Evolutionary conservation across 2,797 vertebrate genomes (phyloP).

Genomic region (Thaleichthys pacificus): DNA sequence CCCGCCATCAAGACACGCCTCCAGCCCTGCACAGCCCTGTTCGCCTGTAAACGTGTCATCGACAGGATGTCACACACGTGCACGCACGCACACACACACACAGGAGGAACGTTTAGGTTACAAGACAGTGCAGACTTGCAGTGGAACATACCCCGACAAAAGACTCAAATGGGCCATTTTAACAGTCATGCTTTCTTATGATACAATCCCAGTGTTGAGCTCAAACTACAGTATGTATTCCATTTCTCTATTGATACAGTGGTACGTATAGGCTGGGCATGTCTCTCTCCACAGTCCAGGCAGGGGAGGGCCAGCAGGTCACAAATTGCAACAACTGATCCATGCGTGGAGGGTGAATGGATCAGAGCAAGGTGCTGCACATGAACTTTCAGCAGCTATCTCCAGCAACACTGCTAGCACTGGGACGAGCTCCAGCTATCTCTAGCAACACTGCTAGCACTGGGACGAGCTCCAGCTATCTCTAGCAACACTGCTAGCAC

Average conservation of each 20-base stretch:
- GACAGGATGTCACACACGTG: slow-evolving; percentile 66
- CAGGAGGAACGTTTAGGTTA: neutral
- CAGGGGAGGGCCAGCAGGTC: slow-evolving; percentile 3
- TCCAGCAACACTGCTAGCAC: slow-evolving; percentile 1
- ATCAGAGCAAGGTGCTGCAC: neutral
- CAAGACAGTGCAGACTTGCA: neutral
- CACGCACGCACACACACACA: slow-evolving; percentile 6
- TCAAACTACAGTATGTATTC: neutral
- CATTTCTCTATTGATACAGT: neutral
- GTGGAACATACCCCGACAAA: neutral
- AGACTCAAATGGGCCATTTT: neutral
- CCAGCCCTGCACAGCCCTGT: slow-evolving; percentile 53
- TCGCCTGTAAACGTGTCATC: slow-evolving; percentile 68
- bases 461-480: neutral
- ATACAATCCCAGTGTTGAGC: slow-evolving; percentile 16
- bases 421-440: slow-evolving; percentile 14
- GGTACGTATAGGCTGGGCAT: neutral
- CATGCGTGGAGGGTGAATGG: neutral
- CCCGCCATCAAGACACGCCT: slow-evolving; percentile 74
- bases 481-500: neutral
- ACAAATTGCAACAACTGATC: slow-evolving; percentile 13
- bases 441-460: no score
- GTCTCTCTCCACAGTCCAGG: neutral
- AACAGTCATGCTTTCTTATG: slow-evolving; percentile 7
- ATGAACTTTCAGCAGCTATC: neutral